Conservation (phyloP, 2,888 invertebrate species). For the Axea sp. region DNA sequence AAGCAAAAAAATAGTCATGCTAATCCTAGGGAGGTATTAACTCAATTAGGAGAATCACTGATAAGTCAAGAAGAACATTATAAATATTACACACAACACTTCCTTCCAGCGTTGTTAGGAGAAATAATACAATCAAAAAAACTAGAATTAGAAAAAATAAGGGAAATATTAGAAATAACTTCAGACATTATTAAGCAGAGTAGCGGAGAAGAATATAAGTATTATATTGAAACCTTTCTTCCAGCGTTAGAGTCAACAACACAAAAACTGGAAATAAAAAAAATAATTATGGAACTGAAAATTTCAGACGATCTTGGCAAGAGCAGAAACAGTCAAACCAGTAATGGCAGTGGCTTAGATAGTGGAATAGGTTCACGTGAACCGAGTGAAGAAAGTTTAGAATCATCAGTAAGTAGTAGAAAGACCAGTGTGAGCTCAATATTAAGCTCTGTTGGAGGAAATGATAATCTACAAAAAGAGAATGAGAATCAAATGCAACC, state of each 20-base stretch:
- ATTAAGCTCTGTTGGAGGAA: conserved; percentile 26
- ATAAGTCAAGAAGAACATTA: conserved; percentile 29
- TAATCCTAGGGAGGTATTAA: conserved; percentile 26
- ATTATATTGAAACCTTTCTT: no score
- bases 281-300: no score
- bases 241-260: no score
- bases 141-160: conserved; percentile 30
- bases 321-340: neutral
- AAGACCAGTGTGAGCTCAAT: conserved; percentile 26
- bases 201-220: conserved; percentile 30
- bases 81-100: conserved; percentile 30
- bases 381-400: neutral
- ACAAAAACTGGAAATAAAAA: neutral
- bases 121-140: conserved; percentile 36
- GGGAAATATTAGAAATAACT: conserved; percentile 26
- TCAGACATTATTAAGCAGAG: conserved; percentile 16
- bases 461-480: conserved; percentile 9
- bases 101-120: conserved; percentile 25
- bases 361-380: conserved; percentile 19
- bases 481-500: conserved; percentile 16
- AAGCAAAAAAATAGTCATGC: conserved; percentile 28
- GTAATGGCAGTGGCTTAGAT: conserved; percentile 6
- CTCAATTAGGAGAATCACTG: conserved; percentile 34
- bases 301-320: no score
- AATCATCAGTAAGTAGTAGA: conserved; percentile 13